Evolutionary conservation across 2,797 vertebrate genomes (phyloP), one percentile per base, ranked within the genome.

Genomic region (Podargus strigoides): DNA sequence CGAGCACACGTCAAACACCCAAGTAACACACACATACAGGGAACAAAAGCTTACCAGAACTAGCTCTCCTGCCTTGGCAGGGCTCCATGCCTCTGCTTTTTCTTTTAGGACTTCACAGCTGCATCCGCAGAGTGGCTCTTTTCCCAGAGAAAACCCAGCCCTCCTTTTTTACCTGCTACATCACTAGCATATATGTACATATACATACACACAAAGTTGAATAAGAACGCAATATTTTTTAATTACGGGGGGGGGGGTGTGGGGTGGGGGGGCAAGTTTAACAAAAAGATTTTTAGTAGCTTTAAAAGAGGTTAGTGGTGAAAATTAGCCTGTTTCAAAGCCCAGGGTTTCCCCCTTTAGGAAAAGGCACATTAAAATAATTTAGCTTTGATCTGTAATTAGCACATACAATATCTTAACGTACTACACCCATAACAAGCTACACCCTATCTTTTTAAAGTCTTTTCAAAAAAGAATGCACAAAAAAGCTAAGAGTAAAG

Each of bases 341-440:
- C 28, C 56, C 56, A 50, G 56, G n/a, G 53, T 89, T 90, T 73
- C 63, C 90, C 90, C 68, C 79, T 85, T 75, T 58, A 96, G 34
- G 62, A 91, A 93, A 91, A 90, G 47, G 52, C 44, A 83, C 39
- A 68, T 30, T 88, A 82, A 88, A 94, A 78, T 78, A 79, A 79
- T 76, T 90, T 12, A 58, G 77, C 87, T 95, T 95, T 97, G 91
- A 83, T 93, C 68, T 87, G 59, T 87, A 96, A 90, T 93, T 91
- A 95, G 70, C 63, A 75, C n/a, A 85, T 39, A 93, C 37, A 59
- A 34, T 80, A 66, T 36, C 55, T 55, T 73, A 72, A 66, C 58
- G n/a, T n/a, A n/a, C n/a, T n/a, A n/a, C n/a, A n/a, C n/a, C n/a
- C n/a, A n/a, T n/a, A n/a, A n/a, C n/a, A 70, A 92, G 70, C 30